Conservation (phyloP, 2,888 invertebrate species). For the Megaustenia siamemsis region DNA sequence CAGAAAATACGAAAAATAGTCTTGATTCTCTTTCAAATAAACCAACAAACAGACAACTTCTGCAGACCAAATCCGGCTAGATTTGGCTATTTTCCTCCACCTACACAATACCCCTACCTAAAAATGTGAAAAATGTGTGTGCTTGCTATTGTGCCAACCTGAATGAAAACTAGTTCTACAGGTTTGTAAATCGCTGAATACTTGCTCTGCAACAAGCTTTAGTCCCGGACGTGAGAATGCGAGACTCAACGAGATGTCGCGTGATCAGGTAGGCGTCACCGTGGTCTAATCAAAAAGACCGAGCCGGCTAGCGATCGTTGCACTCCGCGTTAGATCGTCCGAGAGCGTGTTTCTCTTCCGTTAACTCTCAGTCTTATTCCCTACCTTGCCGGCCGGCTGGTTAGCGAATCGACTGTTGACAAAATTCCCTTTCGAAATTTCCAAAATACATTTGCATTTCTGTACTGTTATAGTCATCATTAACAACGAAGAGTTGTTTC, state of each 20-base stretch:
- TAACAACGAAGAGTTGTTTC: slow-evolving; percentile 41
- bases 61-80: too few relatives aligned
- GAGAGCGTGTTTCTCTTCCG: background rate
- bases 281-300: background rate
- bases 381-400: slow-evolving; percentile 35
- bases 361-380: background rate
- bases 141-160: background rate
- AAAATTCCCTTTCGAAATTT: background rate
- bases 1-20: too few relatives aligned
- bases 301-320: slow-evolving; percentile 18
- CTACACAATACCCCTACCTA: too few relatives aligned
- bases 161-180: slow-evolving; percentile 20
- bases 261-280: slow-evolving; percentile 11
- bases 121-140: too few relatives aligned
- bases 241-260: background rate
- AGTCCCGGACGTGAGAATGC: background rate
- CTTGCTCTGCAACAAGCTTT: background rate
- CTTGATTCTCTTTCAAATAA: too few relatives aligned
- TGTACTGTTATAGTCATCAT: slow-evolving; percentile 10
- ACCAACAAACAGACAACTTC: too few relatives aligned
- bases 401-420: slow-evolving; percentile 19
- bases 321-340: slow-evolving; percentile 31
- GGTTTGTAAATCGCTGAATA: background rate
- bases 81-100: too few relatives aligned
- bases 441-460: background rate